These are phyloP conservation scores for Lepilemur septentrionalis DNA, from an alignment of 2,797 vertebrate genomes.

Conservation along the genomic window DNA sequence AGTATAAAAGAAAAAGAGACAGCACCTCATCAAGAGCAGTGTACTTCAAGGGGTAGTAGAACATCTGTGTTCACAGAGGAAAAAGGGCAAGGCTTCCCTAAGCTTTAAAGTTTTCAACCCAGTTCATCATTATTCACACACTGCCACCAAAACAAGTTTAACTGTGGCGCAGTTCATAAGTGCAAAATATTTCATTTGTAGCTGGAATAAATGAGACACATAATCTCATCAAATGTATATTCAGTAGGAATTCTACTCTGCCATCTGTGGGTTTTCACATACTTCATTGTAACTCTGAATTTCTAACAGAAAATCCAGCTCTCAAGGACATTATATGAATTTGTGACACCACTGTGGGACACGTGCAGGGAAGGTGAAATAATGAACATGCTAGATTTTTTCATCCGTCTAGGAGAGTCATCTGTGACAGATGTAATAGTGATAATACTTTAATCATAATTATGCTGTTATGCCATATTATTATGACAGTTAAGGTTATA, in stretches of 20 bases:
- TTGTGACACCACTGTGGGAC: slow-evolving; percentile 46
- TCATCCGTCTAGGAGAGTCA: slow-evolving; percentile 24
- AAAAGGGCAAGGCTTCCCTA: not conserved
- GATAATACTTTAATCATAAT: slow-evolving; percentile 65
- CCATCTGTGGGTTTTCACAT: slow-evolving; percentile 43
- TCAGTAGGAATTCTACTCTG: slow-evolving; percentile 17
- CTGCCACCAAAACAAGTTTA: slow-evolving; percentile 3
- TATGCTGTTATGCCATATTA: slow-evolving; percentile 63
- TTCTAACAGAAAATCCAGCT: slow-evolving; percentile 22
- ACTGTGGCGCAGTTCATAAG: slow-evolving; percentile 47
- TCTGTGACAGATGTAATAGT: slow-evolving; percentile 64
- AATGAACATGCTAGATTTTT: slow-evolving; percentile 49
- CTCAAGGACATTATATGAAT: slow-evolving; percentile 50
- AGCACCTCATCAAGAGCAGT: not conserved
- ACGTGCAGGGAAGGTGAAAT: slow-evolving; percentile 53
- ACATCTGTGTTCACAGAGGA: not conserved
- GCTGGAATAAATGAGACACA: slow-evolving; percentile 57
- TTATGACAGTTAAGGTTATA: slow-evolving; percentile 72
- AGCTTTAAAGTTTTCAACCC: not conserved
- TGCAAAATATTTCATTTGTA: slow-evolving; percentile 65
- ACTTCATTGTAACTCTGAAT: slow-evolving; percentile 50
- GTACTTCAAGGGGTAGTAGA: not conserved
- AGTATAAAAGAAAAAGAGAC: not conserved
- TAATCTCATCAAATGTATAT: slow-evolving; percentile 52
- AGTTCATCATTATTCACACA: slow-evolving; percentile 24